Evolutionary conservation across 2,113 vertebrate species (phyloP).

Genomic region (Nipponia nippon): DNA sequence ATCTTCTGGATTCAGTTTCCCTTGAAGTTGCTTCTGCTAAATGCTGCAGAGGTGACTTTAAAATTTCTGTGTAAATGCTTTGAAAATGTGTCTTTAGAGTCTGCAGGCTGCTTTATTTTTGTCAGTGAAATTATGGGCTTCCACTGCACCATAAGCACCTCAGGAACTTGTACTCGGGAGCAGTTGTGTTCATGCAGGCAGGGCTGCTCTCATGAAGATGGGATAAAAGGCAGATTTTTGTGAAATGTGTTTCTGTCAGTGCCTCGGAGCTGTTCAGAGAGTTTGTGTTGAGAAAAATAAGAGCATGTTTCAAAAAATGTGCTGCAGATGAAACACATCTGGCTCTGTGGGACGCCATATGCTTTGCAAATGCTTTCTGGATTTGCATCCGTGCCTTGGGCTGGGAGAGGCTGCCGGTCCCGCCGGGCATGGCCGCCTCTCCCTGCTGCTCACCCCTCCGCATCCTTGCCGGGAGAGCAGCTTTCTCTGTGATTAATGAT

Average conservation of each 20-base stretch:
- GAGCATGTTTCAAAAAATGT: neutral
- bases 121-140: neutral
- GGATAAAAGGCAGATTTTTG: neutral
- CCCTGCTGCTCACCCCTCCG: neutral
- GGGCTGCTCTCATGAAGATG: neutral
- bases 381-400: fast-evolving
- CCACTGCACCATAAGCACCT: neutral
- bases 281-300: neutral
- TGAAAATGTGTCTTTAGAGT: neutral
- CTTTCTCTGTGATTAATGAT: fast-evolving
- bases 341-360: fast-evolving
- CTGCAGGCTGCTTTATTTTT: neutral
- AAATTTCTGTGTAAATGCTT: neutral
- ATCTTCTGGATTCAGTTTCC: neutral
- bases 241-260: neutral
- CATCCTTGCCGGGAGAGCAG: neutral
- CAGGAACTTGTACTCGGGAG: neutral
- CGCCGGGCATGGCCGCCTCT: fast-evolving
- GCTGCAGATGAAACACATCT: neutral
- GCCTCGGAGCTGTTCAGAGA: neutral
- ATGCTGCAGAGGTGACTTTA: neutral
- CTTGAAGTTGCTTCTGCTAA: neutral
- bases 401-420: neutral
- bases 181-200: neutral
- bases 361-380: neutral